Conservation (phyloP, 2,797 vertebrate genomes). For the Taenioides sp. region DNA sequence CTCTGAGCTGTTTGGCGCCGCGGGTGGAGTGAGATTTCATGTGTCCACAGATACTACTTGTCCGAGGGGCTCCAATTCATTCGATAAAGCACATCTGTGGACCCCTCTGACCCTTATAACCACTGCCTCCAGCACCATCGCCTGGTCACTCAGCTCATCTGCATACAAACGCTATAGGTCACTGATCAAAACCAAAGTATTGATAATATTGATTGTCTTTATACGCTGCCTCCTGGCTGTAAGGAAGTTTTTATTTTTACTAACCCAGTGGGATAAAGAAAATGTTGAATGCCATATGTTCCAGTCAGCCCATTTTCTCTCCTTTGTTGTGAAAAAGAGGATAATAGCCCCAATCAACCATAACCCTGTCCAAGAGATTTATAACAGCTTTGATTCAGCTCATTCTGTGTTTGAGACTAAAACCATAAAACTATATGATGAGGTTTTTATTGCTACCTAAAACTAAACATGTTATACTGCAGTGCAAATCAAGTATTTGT, state of each 20-base stretch:
- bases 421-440: slow-evolving; percentile 36
- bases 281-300: neutral
- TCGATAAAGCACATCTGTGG: slow-evolving; percentile 22
- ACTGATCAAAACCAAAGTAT: slow-evolving; percentile 55
- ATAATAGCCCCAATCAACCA: slow-evolving; percentile 38
- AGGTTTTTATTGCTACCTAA: slow-evolving; percentile 43
- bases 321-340: slow-evolving; percentile 25
- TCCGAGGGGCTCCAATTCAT: slow-evolving; percentile 17
- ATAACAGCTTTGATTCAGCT: slow-evolving; percentile 39
- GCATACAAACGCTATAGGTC: slow-evolving; percentile 35
- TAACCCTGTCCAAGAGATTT: slow-evolving; percentile 48
- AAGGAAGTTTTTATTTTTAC: slow-evolving; percentile 60
- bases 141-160: slow-evolving; percentile 14
- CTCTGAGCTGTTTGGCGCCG: slow-evolving; percentile 18
- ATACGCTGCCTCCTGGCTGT: slow-evolving; percentile 53
- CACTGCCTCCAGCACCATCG: slow-evolving; percentile 28
- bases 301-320: slow-evolving; percentile 19
- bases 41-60: slow-evolving; percentile 25
- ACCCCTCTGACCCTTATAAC: slow-evolving; percentile 41
- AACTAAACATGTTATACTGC: slow-evolving; percentile 23
- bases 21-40: slow-evolving; percentile 22
- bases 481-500: neutral
- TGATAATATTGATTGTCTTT: slow-evolving; percentile 63
- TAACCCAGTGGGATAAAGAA: slow-evolving; percentile 30
- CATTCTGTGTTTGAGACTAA: slow-evolving; percentile 40